phyloP scores from a whole-genome alignment of 2,113 vertebrate genomes.

The Apistogramma diplotaenia region DNA sequence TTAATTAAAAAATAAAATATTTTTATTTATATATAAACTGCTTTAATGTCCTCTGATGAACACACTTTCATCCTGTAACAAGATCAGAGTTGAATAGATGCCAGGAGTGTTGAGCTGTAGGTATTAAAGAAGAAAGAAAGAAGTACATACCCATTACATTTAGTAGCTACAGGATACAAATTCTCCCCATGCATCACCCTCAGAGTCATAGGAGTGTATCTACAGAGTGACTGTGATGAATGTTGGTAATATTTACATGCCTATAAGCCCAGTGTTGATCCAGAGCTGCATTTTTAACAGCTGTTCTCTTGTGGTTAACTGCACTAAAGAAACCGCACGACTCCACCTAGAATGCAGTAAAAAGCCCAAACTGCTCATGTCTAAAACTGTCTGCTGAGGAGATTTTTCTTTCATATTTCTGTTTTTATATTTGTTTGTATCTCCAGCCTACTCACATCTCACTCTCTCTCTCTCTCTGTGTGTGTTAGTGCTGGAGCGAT shows the following conservation, averaged over 20 bases:
- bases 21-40: too few species aligned
- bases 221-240: background rate
- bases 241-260: background rate
- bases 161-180: background rate
- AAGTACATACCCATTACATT: background rate
- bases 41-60: too few species aligned
- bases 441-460: conserved; percentile 21
- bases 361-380: background rate
- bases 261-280: background rate
- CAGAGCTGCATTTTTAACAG: background rate
- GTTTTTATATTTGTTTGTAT: conserved; percentile 22
- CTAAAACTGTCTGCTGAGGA: background rate
- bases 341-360: background rate
- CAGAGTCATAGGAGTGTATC: background rate
- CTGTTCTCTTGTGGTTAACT: background rate
- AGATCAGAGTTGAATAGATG: background rate
- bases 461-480: background rate
- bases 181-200: background rate
- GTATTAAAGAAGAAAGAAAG: background rate
- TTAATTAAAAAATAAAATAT: too few species aligned
- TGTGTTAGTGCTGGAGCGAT: conserved; percentile 87
- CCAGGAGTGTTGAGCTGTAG: background rate
- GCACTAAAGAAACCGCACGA: background rate
- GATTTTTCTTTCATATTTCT: conserved; percentile 16
- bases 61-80: too few species aligned